Percentiles rank a stretch among this genome's conserved stretches.
phyloP scores from a whole-genome alignment of 2,888 invertebrate species.

The Ornithoptera priamus region DNA sequence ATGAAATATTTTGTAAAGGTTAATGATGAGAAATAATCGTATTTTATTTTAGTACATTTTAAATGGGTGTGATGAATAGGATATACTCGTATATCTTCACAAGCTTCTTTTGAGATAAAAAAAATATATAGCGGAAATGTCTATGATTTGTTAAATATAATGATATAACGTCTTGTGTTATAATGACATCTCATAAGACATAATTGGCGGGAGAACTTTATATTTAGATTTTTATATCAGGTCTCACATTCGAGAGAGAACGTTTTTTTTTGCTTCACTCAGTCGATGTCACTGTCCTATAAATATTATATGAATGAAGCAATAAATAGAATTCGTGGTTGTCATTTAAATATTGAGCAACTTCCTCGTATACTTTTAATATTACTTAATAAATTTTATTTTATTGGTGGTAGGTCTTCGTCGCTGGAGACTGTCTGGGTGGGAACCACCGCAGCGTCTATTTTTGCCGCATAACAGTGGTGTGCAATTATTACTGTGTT shows the following conservation, averaged over 20 bases:
- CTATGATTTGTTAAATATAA: constrained; percentile 1
- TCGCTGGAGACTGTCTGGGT: no score
- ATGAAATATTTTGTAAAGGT: no score
- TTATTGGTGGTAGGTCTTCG: no score
- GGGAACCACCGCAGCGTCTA: no score
- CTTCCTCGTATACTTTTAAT: background rate
- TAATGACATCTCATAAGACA: constrained; percentile 48
- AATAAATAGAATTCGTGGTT: constrained; percentile 48
- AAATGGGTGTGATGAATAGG: no score
- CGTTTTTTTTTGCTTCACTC: constrained; percentile 58
- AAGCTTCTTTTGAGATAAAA: background rate
- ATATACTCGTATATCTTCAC: no score
- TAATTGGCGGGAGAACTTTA: constrained; percentile 58
- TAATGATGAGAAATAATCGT: no score
- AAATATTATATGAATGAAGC: constrained; percentile 57
- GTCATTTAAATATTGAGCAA: background rate
- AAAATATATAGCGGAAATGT: background rate
- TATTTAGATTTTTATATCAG: constrained; percentile 76
- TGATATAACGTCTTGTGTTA: constrained; percentile 42
- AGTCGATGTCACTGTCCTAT: constrained; percentile 64
- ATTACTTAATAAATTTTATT: background rate
- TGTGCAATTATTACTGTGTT: no score
- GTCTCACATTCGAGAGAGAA: constrained; percentile 44
- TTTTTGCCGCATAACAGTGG: no score
- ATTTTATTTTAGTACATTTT: no score